Evolutionary conservation across 2,888 invertebrate genomes (phyloP), one percentile per base, ranked within the genome.

Genomic region (Pollenia amentaria): DNA sequence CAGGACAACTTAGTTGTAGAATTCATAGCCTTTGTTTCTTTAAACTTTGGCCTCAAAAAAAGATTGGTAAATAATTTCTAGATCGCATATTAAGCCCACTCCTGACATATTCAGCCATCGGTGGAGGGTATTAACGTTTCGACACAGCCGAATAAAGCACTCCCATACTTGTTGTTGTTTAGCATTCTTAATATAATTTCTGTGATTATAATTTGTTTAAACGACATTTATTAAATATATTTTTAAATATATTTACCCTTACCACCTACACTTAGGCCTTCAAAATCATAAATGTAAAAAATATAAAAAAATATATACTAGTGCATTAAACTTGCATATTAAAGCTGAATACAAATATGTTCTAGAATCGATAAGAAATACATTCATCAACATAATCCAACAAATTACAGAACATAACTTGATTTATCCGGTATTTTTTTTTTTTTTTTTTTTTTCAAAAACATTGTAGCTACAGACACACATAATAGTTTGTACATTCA

Each of bases 371-470:
- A 88, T 82, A 88, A 85, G 83, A 80, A 86, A 89, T 88, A 89
- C 90, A 91, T 91, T 90, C 90, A 90, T 92, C 90, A 91, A 89
- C 90, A 92, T 92, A 91, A 92, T 91, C 90, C 89, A 91, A 91
- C 90, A 91, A 91, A 92, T 92, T 92, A 91, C 89, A 90, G 69
- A 90, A 88, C 90, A 90, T 92, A 92, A 92, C 91, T 92, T 92
- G 91, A 92, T 92, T 92, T 92, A 91, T 92, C 92, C 91, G 92
- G 91, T 91, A 90, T 90, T 91, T 92, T 91, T 90, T 90, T 80
- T 85, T 84, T 78, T 81, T 91, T 92, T 91, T 90, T 90, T 80
- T 84, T 84, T 78, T 81, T 57, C 42, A 57, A 82, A 60, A 51
- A 51, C 62, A 57, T 38, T 46, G 21, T 38, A n/a, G 64, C 51